phyloP scores from a whole-genome alignment of 37 sponge, comb jelly and placozoan genomes.

The Lycopodina hypogea region DNA sequence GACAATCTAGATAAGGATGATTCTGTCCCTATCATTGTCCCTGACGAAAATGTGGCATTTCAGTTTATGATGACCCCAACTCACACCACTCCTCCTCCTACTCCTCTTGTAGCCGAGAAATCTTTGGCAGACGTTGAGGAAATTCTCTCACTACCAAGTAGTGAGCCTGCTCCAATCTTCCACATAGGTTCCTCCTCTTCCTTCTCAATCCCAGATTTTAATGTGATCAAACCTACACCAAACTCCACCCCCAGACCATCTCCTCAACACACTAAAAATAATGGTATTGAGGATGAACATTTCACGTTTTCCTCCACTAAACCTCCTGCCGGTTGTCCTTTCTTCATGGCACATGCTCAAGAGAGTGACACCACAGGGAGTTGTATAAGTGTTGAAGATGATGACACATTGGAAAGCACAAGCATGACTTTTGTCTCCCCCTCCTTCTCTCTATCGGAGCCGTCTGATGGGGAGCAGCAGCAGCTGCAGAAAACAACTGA shows the following conservation, averaged over 20 bases:
- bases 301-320: no score
- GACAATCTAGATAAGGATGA: slow-evolving; percentile 44
- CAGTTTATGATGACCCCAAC: slow-evolving; percentile 12
- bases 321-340: no score
- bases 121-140: background rate
- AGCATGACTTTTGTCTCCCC: background rate
- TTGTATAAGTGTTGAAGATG: no score
- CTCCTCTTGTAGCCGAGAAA: background rate
- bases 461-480: no score
- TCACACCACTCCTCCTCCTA: slow-evolving; percentile 26
- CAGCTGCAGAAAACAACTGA: background rate
- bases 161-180: background rate
- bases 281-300: background rate
- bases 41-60: slow-evolving; percentile 23
- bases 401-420: no score
- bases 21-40: slow-evolving; percentile 9
- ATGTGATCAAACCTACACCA: slow-evolving; percentile 39
- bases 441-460: background rate
- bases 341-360: no score
- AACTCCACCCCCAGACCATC: slow-evolving; percentile 5
- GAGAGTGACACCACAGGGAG: no score
- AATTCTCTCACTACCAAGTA: background rate
- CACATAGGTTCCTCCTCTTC: background rate
- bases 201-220: slow-evolving; percentile 19
- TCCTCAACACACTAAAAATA: slow-evolving; percentile 13